These are phyloP conservation scores for Hyles euphorbiae DNA, from an alignment of 1,140 invertebrate species.

Conservation along the genomic window DNA sequence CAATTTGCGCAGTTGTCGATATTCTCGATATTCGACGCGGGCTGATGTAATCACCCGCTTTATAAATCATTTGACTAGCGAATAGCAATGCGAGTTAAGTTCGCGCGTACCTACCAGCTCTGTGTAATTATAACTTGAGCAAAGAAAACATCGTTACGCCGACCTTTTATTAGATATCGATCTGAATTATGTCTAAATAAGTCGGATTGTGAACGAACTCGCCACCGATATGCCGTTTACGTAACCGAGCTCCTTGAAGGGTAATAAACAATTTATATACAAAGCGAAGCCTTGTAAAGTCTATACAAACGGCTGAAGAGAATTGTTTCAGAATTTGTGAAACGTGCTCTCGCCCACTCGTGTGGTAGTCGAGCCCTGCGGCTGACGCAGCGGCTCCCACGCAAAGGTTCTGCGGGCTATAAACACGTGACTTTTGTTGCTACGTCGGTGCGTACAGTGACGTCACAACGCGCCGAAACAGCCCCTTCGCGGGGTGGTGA, in stretches of 20 bases:
- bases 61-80: not conserved
- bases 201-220: no score
- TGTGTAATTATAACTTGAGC: not conserved
- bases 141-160: no score
- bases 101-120: not conserved
- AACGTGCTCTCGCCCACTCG: constrained; percentile 23
- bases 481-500: constrained; percentile 16
- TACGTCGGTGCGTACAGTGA: constrained; percentile 34
- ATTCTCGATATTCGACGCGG: not conserved
- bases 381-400: constrained; percentile 28
- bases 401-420: constrained; percentile 17
- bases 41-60: constrained; percentile 1
- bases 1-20: constrained; percentile 55
- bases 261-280: constrained; percentile 15
- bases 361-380: constrained; percentile 21
- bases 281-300: constrained; percentile 23
- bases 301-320: constrained; percentile 14
- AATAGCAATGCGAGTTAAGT: not conserved
- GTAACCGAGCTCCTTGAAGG: constrained; percentile 6
- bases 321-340: constrained; percentile 23
- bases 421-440: constrained; percentile 23
- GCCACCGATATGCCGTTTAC: constrained; percentile 2
- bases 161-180: not conserved
- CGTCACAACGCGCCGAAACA: constrained; percentile 30
- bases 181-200: not conserved